These are phyloP conservation scores for Ceratotherium simum DNA, from an alignment of 2,113 vertebrate species.

Conservation along the genomic window DNA sequence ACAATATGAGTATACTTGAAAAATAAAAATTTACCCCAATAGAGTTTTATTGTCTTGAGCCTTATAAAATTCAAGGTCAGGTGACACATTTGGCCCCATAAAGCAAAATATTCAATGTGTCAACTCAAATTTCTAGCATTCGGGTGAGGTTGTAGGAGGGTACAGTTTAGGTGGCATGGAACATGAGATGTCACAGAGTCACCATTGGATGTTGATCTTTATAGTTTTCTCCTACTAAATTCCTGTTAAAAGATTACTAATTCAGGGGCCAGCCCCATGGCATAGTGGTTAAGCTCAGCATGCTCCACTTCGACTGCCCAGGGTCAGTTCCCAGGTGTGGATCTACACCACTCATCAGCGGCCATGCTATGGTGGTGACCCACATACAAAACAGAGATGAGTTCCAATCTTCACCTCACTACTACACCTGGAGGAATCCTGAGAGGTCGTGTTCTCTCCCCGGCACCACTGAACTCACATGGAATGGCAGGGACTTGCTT, in stretches of 20 bases:
- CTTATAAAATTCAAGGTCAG: neutral
- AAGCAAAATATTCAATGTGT: neutral
- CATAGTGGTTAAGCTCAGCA: too few species aligned
- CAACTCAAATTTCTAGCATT: neutral
- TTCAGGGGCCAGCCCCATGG: neutral
- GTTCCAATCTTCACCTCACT: neutral
- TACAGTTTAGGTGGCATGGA: too few species aligned
- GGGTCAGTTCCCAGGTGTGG: too few species aligned
- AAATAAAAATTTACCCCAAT: neutral
- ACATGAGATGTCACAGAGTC: accelerated
- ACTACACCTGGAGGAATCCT: too few species aligned
- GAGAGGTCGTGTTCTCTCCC: accelerated
- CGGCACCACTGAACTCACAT: accelerated
- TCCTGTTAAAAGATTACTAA: neutral
- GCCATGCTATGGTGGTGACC: too few species aligned
- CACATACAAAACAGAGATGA: too few species aligned
- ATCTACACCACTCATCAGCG: too few species aligned
- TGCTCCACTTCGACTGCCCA: too few species aligned
- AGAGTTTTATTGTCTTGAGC: neutral
- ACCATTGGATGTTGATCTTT: neutral
- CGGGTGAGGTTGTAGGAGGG: accelerated
- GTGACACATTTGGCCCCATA: neutral
- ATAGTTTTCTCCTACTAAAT: neutral
- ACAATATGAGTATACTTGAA: neutral
- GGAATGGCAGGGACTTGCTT: neutral